Conservation (phyloP, 2,888 invertebrate species). For the Drosophila subquinaria region DNA sequence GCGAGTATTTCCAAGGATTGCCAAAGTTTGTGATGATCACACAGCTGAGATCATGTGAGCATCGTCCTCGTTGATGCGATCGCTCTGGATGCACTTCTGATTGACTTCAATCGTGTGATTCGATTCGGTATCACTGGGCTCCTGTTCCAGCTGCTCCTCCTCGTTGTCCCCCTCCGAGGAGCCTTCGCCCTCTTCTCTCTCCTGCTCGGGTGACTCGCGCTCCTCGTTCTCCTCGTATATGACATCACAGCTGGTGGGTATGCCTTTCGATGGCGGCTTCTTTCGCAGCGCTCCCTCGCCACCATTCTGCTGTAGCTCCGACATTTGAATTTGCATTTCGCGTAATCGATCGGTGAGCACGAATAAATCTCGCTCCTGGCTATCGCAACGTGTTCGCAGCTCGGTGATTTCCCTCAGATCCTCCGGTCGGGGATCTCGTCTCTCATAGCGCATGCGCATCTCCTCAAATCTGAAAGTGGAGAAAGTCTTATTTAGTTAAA, state of each 20-base stretch:
- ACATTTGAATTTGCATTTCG: conserved; percentile 87
- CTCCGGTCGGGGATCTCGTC: conserved; percentile 87
- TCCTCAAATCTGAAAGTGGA: conserved; percentile 86
- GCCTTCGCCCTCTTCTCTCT: conserved; percentile 34
- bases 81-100: conserved; percentile 56
- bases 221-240: conserved; percentile 85
- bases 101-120: conserved; percentile 70
- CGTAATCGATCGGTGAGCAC: conserved; percentile 87
- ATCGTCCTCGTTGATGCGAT: conserved; percentile 76
- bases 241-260: conserved; percentile 85
- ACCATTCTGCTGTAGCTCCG: conserved; percentile 77
- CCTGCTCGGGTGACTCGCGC: conserved; percentile 77
- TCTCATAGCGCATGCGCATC: conserved; percentile 87
- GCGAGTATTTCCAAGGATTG: conserved; percentile 29
- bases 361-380: conserved; percentile 87
- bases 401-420: conserved; percentile 87
- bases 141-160: conserved; percentile 54
- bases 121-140: conserved; percentile 69
- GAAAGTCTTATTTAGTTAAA: background rate
- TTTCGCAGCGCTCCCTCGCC: conserved; percentile 66
- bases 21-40: conserved; percentile 43
- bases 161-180: conserved; percentile 45
- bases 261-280: conserved; percentile 84
- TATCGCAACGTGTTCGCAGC: conserved; percentile 87
- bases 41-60: conserved; percentile 81